Base-by-base conservation (phyloP, 1,140 invertebrate species). In the Heliconius hewitsoni region DNA sequence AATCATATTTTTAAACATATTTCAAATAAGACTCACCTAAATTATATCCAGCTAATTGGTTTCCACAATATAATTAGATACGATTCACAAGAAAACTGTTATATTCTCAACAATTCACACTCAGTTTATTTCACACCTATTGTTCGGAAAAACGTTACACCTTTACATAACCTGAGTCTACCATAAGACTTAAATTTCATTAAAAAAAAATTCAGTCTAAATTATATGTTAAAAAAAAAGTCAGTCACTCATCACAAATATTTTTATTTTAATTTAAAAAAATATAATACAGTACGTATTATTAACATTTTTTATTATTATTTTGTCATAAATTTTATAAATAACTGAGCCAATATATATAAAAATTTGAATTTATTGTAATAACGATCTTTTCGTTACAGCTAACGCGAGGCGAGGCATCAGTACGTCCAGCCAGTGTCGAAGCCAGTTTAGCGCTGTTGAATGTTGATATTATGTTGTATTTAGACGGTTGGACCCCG, bases 361-460 rank as follows among this genome's bases (percentile, higher is more conserved):
- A 76, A 80, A 76, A 19, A 82, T 84, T 85, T 66, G 27, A 66
- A 66, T 66, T 27, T 66, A 27, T 13, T 66, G 8, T 52, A 52
- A 52, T 52, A 66, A 66, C 60, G 60, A 66, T 66, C 60, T 66
- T 85, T 80, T 80, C 84, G 19, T 74, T 75, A 78, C 74, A 75
- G 50, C 70, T n/a, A 73, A 55, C 73, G 70, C 70, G 60, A 71
- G 27, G 46, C 75, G 30, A 66, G 11, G 60, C 23, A 83, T 75
- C 82, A 81, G 83, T 83, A 86, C 92, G 92, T 93, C 91, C 85
- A 85, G 83, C 86, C 91, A 77, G 87, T 78, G 85, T 79, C 84
- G 85, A 87, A 94, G 92, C 91, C 91, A 89, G 92, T 93, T 91
- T 80, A 78, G 84, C 84, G 91, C 89, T 91, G 91, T 87, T 89